Evolutionary conservation across 2,797 vertebrate species (phyloP).

Genomic region (Hippocampus kuda): DNA sequence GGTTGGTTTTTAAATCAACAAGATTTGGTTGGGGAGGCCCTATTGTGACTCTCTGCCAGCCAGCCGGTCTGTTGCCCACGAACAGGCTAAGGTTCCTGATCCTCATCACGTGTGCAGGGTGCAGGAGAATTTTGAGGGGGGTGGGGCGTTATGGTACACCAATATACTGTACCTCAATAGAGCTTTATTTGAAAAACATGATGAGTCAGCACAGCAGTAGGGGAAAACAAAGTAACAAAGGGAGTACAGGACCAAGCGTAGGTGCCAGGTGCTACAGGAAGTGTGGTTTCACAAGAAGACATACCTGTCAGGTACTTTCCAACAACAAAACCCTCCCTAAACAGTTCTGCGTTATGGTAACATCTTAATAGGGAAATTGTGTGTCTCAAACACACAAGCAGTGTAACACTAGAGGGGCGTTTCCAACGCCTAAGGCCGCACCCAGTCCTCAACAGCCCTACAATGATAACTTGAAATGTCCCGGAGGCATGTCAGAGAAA

Average conservation of each 20-base stretch:
- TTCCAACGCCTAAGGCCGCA: constrained; percentile 30
- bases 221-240: constrained; percentile 26
- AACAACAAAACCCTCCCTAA: constrained; percentile 3
- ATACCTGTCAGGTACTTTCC: constrained; percentile 24
- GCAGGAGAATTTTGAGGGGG: constrained; percentile 24
- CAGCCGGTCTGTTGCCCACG: constrained; percentile 32
- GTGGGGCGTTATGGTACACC: not conserved
- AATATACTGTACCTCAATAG: constrained; percentile 13
- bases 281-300: constrained; percentile 13
- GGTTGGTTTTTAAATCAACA: constrained; percentile 61
- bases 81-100: constrained; percentile 49
- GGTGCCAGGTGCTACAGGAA: not conserved
- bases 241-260: constrained; percentile 9
- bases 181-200: constrained; percentile 22
- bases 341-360: constrained; percentile 21
- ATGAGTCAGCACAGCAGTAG: constrained; percentile 33
- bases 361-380: constrained; percentile 22
- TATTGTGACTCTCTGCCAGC: constrained; percentile 47
- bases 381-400: constrained; percentile 18
- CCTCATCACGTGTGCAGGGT: constrained; percentile 53
- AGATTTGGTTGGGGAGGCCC: constrained; percentile 55
- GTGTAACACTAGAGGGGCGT: constrained; percentile 46
- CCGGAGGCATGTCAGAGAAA: constrained; percentile 51
- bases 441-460: constrained; percentile 48
- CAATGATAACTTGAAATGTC: constrained; percentile 48